Evolutionary conservation across 2,797 vertebrate genomes (phyloP), one percentile per base, ranked within the genome.

Genomic region (Phylloscopus collybita): DNA sequence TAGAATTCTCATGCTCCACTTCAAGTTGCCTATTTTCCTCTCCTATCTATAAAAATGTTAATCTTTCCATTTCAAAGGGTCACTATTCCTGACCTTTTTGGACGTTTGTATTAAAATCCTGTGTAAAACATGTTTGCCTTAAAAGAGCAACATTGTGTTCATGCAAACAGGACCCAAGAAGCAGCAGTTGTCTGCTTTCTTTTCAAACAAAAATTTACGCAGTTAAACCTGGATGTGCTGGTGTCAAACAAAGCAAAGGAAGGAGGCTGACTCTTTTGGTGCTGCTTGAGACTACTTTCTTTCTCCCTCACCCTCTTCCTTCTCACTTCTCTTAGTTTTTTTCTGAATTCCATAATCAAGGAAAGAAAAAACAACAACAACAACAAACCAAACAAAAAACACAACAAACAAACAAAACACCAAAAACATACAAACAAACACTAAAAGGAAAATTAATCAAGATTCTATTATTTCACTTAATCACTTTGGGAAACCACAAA

Each of bases 61-160:
- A 98, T 98, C 90, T 97, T 97, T 96, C 96, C 91, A 95, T 97
- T 98, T 98, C 95, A 96, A 95, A 97, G 88, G 91, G 91, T 97
- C 93, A 88, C 60, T 97, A 69, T 97, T 93, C 97, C 95, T 62
- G 84, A 97, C 95, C 94, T 97, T 96, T 51, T 95, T 96, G 96
- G 92, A 93, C 13, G 3, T 79, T 90, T 90, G 75, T 54, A 95
- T 96, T 97, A 97, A 96, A 97, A 96, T 91, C 54, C 64, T 9
- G 15, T 94, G 91, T 97, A 97, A 97, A 96, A 97, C 83, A 97
- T 96, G 53, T 44, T 88, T 26, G 5, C 85, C 84, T 94, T 92
- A 92, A 94, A 94, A 97, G n/a, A 95, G 16, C 38, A 89, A 91
- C 40, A 80, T 32, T 86, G 36, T 92, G 64, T 49, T 88, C 71